Percentiles rank a stretch among this genome's conserved stretches.
These are phyloP conservation scores for Pandion haliaetus DNA, from an alignment of 2,113 vertebrate genomes.

Conservation along the genomic window DNA sequence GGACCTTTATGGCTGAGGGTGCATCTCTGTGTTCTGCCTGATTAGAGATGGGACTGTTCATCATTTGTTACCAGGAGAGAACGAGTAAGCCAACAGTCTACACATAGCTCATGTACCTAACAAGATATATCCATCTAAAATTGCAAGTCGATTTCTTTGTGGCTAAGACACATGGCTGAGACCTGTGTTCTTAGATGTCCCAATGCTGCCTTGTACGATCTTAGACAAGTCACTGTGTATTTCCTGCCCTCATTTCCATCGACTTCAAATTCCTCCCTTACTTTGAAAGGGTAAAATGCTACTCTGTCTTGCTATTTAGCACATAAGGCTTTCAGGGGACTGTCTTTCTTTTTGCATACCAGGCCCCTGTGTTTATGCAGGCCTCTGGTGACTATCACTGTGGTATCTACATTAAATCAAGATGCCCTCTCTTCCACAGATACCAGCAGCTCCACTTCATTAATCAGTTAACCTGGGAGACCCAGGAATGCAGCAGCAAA, in stretches of 20 bases:
- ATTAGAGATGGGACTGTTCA: not conserved
- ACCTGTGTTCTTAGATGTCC: not conserved
- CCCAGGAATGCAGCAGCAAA: not conserved
- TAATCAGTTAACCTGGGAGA: slow-evolving; percentile 38
- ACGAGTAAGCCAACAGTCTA: not conserved
- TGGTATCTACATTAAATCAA: slow-evolving; percentile 18
- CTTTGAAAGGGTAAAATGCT: not conserved
- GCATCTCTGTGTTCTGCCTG: not conserved
- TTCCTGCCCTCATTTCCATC: not conserved
- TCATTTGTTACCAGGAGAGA: not conserved
- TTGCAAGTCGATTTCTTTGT: not conserved
- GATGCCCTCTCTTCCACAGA: not conserved
- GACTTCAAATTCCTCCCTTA: not conserved
- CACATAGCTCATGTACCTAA: not conserved
- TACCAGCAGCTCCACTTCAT: slow-evolving; percentile 16
- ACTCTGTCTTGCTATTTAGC: not conserved
- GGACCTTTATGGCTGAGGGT: not conserved
- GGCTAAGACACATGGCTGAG: not conserved
- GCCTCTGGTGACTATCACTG: not conserved
- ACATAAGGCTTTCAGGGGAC: not conserved
- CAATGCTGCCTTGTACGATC: not conserved
- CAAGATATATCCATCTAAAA: not conserved
- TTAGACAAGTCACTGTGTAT: not conserved
- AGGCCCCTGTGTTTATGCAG: not conserved
- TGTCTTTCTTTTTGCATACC: not conserved